Evolutionary conservation across 2,888 invertebrate species (phyloP), one percentile per base, ranked within the genome.

Genomic region (Athripsodes cinereus): DNA sequence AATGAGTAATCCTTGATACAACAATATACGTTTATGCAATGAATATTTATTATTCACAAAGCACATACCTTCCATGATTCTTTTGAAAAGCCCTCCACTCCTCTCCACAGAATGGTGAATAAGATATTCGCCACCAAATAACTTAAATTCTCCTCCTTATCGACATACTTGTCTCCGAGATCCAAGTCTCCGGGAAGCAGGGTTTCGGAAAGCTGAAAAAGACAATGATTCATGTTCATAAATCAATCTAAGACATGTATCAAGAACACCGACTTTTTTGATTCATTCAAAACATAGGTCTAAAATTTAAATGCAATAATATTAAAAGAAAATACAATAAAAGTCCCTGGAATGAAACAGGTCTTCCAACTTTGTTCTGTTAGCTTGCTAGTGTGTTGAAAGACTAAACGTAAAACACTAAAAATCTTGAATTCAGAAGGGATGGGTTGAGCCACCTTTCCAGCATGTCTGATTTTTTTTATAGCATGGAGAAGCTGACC

Each of bases 91-190:
- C 80, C 80, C 55, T 79, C 75, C 19, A 83, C 74, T 16, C 84
- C 84, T 62, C 81, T 76, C 83, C 83, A 84, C 67, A 83, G 74
- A 1, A 84, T 69, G 8, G 80, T 81, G 63, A 81, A 79, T 35
- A 83, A 67, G 49, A 81, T 75, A 64, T 81, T 79, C 1, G 81
- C 74, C 8, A 83, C 75, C 57, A 82, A 70, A 67, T 81, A 80
- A 22, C 80, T 79, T 50, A 84, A 68, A 65, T 83, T 82, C 61
- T 83, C 81, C 57, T 80, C 79, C 60, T 70, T 73, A 64, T 79
- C 75, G 2, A 71, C 68, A 66, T 64, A 66, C 50, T 63, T 64
- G 53, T 68, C 68, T 49, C 66, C 66, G 19, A 65, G 64, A 57
- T 69, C 67, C 50, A 69, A 58, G 40, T 67, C 67, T 62, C 67